These are phyloP conservation scores for Scomber japonicus DNA, from an alignment of 2,113 vertebrate species.

Conservation along the genomic window DNA sequence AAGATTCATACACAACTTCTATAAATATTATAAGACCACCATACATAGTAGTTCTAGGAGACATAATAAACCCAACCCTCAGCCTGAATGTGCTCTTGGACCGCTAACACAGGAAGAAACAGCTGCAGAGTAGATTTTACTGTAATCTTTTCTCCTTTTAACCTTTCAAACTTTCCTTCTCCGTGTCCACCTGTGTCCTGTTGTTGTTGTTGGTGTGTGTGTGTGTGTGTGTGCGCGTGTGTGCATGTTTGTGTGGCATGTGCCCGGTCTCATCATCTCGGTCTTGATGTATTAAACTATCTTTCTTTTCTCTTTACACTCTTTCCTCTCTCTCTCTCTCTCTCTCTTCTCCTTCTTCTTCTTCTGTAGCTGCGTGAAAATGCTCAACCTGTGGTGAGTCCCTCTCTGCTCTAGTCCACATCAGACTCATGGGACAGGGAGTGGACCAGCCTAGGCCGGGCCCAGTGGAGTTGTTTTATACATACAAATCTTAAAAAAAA, in stretches of 20 bases:
- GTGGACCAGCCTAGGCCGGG: constrained; percentile 88
- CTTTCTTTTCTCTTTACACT: constrained; percentile 93
- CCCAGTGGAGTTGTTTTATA: constrained; percentile 45
- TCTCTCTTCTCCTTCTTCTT: constrained; percentile 71
- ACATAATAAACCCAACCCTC: too few relatives aligned
- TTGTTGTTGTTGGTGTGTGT: constrained; percentile 1
- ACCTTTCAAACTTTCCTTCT: constrained; percentile 7
- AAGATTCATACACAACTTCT: background rate
- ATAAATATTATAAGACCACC: too few relatives aligned
- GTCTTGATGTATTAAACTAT: constrained; percentile 93
- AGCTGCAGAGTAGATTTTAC: constrained; percentile 4
- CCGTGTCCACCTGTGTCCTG: constrained; percentile 55
- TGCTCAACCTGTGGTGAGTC: constrained; percentile 99
- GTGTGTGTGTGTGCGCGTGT: constrained; percentile 30
- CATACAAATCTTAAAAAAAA: constrained; percentile 20
- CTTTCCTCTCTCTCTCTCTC: constrained; percentile 75
- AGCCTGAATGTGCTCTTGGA: too few relatives aligned
- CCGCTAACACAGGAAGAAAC: too few relatives aligned
- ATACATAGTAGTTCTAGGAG: too few relatives aligned
- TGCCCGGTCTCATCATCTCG: constrained; percentile 85
- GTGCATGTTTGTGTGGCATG: constrained; percentile 73
- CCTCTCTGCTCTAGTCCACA: constrained; percentile 94
- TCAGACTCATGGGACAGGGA: constrained; percentile 88
- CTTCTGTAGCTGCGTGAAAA: constrained; percentile 99
- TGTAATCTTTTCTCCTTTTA: constrained; percentile 10